A percentile compares a stretch with the other conserved stretches of the same genome.
These are phyloP conservation scores for Crossaster papposus DNA, from an alignment of 53 echinoderm and acorn worm genomes.

Conservation along the genomic window DNA sequence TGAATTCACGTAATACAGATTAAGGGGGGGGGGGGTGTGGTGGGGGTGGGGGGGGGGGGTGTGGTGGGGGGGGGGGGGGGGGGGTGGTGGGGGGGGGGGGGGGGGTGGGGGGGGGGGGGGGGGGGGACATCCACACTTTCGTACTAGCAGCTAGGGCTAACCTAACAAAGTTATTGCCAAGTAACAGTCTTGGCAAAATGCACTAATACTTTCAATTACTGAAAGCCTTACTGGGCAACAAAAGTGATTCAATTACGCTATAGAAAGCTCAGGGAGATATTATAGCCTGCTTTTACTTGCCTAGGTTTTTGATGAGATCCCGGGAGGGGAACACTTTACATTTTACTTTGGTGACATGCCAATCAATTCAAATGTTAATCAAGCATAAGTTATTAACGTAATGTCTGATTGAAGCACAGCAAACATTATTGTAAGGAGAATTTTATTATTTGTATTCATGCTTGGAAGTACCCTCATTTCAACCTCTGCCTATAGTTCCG, in stretches of 20 bases:
- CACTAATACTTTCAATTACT: neutral
- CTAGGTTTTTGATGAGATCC: too few species aligned
- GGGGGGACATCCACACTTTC: neutral
- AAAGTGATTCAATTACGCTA: neutral
- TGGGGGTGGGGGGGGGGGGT: neutral
- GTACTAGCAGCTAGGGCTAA: neutral
- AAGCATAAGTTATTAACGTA: too few species aligned
- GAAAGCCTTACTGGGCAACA: neutral
- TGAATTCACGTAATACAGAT: neutral
- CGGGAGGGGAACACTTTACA: too few species aligned
- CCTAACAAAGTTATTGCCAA: neutral
- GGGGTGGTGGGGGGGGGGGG: neutral
- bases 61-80: neutral
- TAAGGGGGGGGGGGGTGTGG: neutral
- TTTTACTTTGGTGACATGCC: too few species aligned
- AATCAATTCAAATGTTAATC: too few species aligned
- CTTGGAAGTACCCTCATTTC: too few species aligned
- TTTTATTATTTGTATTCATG: too few species aligned
- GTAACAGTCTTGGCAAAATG: neutral
- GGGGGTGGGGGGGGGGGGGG: neutral
- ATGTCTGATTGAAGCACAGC: too few species aligned
- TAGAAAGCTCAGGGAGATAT: too few species aligned
- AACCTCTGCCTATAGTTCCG: too few species aligned
- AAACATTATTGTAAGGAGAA: too few species aligned
- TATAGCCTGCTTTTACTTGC: too few species aligned